These are phyloP conservation scores for Galerucella pusilla DNA, from an alignment of 2,888 invertebrate genomes.

Conservation along the genomic window DNA sequence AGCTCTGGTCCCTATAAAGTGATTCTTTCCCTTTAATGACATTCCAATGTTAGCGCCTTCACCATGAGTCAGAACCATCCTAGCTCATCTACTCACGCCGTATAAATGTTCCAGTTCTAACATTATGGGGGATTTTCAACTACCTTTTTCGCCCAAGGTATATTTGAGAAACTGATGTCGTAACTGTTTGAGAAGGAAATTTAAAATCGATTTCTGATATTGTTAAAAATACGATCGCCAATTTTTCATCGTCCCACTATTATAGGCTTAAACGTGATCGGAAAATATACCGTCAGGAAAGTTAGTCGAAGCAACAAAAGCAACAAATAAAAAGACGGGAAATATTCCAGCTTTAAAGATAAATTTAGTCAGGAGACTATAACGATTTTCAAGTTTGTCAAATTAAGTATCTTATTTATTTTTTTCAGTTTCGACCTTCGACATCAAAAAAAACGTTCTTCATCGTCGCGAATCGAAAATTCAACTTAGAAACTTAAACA, in stretches of 20 bases:
- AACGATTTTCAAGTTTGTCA: neutral
- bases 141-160: neutral
- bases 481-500: neutral
- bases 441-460: neutral
- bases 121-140: neutral
- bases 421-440: no score
- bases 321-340: neutral
- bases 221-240: neutral
- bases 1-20: no score
- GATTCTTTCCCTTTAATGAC: no score
- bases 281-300: neutral
- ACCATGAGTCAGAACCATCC: no score
- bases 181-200: neutral
- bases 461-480: neutral
- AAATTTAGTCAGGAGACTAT: neutral
- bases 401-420: neutral
- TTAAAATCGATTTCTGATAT: conserved; percentile 1
- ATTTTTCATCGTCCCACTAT: conserved; percentile 6
- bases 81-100: no score
- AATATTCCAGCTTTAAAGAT: neutral
- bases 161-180: neutral
- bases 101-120: neutral
- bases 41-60: no score
- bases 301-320: neutral
- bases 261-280: conserved; percentile 13